Base-by-base conservation (phyloP, 37 sponge, comb jelly and placozoan species). In the Cladorhizidae sp. region DNA sequence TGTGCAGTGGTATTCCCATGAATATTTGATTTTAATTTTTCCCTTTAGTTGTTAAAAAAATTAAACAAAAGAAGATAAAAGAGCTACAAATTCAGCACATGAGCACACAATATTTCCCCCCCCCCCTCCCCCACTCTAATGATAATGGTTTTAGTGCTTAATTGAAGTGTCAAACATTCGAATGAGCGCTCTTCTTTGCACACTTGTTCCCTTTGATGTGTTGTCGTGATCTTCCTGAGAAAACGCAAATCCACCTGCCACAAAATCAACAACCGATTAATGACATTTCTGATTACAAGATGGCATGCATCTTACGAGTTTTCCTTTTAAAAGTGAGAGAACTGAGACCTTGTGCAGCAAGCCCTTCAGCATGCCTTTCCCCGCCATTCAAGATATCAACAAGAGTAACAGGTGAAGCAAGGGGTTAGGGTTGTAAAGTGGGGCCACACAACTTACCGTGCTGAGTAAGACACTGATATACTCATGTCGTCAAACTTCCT, bases 161-260 rank as follows among this genome's bases (percentile, higher is more conserved):
- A 32, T 65, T 32, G 38, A 61, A 7, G 72, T 79, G 40, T 79
- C 80, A 37, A 64, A 78, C 57, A 80, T 72, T 38, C 74, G 33
- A 26, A 82, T 72, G 49, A 82, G 26, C 36, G 61, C 64, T 50
- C 83, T 82, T 6, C 83, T 37, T 64, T 73, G 83, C 54, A 73
- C 0, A 8, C 43, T 28, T 1, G 80, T 38, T n/a, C 83, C 65
- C 65, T 82, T 82, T 32, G 35, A 40, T 29, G 61, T 41, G 3
- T 8, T 61, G 17, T 73, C 74, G 31, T 82, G 74, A 64, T 82
- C 83, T 64, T 82, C 83, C 63, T 82, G 83, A n/a, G 83, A 61
- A 36, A 82, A 82, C 14, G 83, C 83, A 64, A 63, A 82, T 5
- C 83, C 83, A 73, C 28, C 83, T 82, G 52, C 5, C 40, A 43